phyloP scores from a whole-genome alignment of 2,113 vertebrate species.

The Aix galericulata region DNA sequence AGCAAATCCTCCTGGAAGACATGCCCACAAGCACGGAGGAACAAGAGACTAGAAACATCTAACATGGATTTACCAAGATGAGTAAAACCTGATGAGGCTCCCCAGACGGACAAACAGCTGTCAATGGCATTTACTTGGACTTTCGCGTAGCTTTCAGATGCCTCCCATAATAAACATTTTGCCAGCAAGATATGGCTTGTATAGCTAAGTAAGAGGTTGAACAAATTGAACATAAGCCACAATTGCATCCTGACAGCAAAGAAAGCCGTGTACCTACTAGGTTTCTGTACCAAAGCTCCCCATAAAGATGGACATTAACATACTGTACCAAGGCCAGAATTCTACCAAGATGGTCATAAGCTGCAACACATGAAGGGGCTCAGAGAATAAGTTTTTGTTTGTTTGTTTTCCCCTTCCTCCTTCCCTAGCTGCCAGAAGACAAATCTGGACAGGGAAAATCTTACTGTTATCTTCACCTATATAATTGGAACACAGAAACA shows the following conservation, averaged over 20 bases:
- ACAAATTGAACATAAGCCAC: neutral
- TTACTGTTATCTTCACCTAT: neutral
- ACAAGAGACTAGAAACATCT: neutral
- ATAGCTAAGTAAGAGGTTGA: neutral
- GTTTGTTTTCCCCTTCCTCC: too few species aligned
- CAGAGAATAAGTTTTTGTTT: neutral
- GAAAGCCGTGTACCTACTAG: neutral
- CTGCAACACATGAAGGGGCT: neutral
- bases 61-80: neutral
- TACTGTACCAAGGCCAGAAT: neutral
- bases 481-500: neutral
- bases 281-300: neutral
- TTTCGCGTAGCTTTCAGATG: neutral
- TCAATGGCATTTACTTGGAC: neutral
- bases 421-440: neutral
- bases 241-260: neutral
- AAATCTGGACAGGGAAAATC: neutral
- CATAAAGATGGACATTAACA: neutral
- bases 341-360: neutral
- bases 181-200: neutral
- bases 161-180: neutral
- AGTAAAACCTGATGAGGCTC: neutral
- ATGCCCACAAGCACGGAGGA: neutral
- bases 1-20: neutral
- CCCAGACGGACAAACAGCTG: accelerated